Evolutionary conservation across 2,113 vertebrate genomes (phyloP).

Genomic region (Mionectes macconnelli): DNA sequence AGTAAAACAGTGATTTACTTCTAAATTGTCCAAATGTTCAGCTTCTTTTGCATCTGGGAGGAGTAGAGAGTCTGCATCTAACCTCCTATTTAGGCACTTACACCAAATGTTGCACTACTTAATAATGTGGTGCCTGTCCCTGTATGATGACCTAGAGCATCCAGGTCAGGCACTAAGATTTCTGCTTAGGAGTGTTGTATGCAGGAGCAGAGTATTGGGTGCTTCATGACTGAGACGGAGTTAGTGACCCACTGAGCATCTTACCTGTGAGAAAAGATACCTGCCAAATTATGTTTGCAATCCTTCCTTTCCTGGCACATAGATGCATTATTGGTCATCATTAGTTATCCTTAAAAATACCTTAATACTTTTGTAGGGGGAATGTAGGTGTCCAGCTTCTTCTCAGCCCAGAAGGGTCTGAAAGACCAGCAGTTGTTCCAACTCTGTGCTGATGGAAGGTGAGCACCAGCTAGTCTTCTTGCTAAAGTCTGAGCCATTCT

Average conservation of each 20-base stretch:
- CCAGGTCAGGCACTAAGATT: neutral
- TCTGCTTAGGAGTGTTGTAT: rapidly evolving
- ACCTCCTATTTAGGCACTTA: neutral
- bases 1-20: neutral
- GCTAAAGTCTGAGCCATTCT: neutral
- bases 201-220: neutral
- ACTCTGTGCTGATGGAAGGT: neutral
- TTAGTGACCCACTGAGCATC: neutral
- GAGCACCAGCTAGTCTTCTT: neutral
- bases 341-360: neutral
- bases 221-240: neutral
- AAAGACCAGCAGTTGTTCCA: rapidly evolving
- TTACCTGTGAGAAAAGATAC: neutral
- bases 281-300: neutral
- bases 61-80: neutral
- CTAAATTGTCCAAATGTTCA: neutral
- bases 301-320: neutral
- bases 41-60: neutral
- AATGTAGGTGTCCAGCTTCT: neutral
- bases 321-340: too few species aligned
- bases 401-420: neutral
- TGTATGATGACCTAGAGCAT: neutral
- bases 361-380: neutral
- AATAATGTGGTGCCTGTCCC: neutral
- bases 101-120: rapidly evolving